Base-by-base conservation (phyloP, 2,888 invertebrate species). In the Apodemia mormo region DNA sequence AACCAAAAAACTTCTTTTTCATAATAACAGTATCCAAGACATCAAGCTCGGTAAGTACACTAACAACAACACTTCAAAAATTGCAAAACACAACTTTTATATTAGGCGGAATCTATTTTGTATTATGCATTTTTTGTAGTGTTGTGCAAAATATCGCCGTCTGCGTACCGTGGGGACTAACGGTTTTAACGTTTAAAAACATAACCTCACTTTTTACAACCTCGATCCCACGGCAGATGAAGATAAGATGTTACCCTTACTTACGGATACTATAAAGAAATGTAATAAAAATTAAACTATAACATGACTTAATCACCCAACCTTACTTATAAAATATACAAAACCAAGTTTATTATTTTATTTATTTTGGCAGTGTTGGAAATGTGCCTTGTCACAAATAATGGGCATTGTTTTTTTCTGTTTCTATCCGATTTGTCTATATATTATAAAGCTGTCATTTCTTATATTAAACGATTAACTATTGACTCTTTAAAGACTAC, bases 301-400 rank as follows among this genome's bases (percentile, higher is more conserved):
- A 90, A 90, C 88, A 89, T 91, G 90, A 90, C 91, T 92, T 90
- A 82, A 87, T 86, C 86, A 85, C 86, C 87, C 88, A 88, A 88
- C 86, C 90, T 91, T 90, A 90, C 82, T 82, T 88, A 90, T 87
- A 88, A 85, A 86, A 85, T 87, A 84, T 90, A 91, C 90, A 90
- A 86, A 40, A 87, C 84, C 85, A 86, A 85, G 81, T 87, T 77
- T 81, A 78, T 85, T 80, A 81, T 79, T 81, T 81, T 84, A 82
- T 85, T 83, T 84, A 83, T 86, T 88, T 91, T 90, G 93, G 93
- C 93, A 92, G 90, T 92, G 92, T 82, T 93, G 90, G 93, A 93
- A 91, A 94, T 94, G 94, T 94, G 94, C 94, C 94, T 94, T 93
- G 93, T 91, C 87, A 87, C 86, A 86, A 76, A 85, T 83, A 80